phyloP scores from a whole-genome alignment of 2,888 invertebrate genomes.

The Drosophila quasianomalipes region DNA sequence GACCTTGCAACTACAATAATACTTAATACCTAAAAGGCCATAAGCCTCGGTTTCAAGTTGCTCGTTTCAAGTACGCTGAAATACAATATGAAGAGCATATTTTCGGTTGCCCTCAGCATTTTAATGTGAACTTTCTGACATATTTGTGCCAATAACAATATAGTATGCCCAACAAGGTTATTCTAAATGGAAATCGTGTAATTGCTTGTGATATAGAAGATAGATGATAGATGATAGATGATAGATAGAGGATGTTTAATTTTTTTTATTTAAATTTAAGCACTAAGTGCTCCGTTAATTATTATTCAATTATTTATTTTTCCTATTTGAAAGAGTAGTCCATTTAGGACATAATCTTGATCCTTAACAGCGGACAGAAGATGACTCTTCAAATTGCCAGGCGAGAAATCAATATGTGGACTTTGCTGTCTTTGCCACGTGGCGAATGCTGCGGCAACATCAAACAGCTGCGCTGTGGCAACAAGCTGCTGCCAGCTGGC shows the following conservation, averaged over 20 bases:
- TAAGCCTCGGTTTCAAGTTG: background rate
- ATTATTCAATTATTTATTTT: background rate
- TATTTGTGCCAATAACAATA: background rate
- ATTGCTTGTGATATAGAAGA: background rate
- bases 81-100: constrained; percentile 1
- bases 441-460: constrained; percentile 30
- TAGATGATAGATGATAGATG: background rate
- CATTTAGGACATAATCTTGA: background rate
- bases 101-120: background rate
- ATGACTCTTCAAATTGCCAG: background rate
- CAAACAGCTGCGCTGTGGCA: constrained; percentile 14
- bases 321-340: background rate
- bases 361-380: background rate
- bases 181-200: background rate
- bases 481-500: constrained; percentile 21
- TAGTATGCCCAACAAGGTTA: background rate
- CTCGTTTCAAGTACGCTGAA: constrained; percentile 1
- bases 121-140: background rate
- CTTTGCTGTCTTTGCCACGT: constrained; percentile 16
- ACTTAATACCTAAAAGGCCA: constrained; percentile 1
- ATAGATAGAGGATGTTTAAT: fast-evolving
- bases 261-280: background rate
- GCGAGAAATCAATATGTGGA: constrained; percentile 45
- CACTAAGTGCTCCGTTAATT: background rate
- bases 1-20: constrained; percentile 7